A percentile compares a stretch with the other conserved stretches of the same genome.
Evolutionary conservation across 2,888 invertebrate genomes (phyloP).

Genomic region (Macrosoma leucophasiata): DNA sequence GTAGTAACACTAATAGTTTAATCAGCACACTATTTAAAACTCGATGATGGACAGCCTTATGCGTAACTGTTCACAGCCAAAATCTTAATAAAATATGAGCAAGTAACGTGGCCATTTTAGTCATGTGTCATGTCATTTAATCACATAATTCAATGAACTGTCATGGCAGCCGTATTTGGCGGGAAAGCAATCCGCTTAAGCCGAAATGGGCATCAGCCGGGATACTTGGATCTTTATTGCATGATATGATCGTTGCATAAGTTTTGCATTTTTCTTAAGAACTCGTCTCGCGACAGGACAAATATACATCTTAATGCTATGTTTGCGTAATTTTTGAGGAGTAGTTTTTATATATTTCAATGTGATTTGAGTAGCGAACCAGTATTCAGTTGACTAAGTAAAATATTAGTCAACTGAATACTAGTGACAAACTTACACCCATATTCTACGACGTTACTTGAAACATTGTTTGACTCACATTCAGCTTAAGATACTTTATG

Average conservation of each 20-base stretch:
- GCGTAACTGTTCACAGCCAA: slow-evolving; percentile 43
- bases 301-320: too few species aligned
- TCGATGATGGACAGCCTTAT: slow-evolving; percentile 45
- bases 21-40: slow-evolving; percentile 49
- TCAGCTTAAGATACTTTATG: too few species aligned
- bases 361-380: too few species aligned
- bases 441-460: too few species aligned
- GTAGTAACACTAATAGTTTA: slow-evolving; percentile 53
- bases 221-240: slow-evolving; percentile 66
- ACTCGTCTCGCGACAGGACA: too few species aligned
- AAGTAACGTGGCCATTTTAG: slow-evolving; percentile 43
- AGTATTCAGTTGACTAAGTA: too few species aligned
- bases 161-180: slow-evolving; percentile 69
- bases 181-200: slow-evolving; percentile 71
- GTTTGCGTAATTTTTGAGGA: too few species aligned
- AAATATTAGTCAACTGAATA: too few species aligned
- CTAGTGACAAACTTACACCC: too few species aligned
- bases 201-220: slow-evolving; percentile 59
- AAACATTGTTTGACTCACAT: too few species aligned
- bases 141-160: slow-evolving; percentile 70
- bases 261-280: slow-evolving; percentile 35
- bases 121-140: slow-evolving; percentile 58
- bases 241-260: slow-evolving; percentile 44
- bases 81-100: slow-evolving; percentile 49
- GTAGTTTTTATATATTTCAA: too few species aligned